These are phyloP conservation scores for Nephrotoma guestfalica DNA, from an alignment of 2,888 invertebrate species.

Conservation along the genomic window DNA sequence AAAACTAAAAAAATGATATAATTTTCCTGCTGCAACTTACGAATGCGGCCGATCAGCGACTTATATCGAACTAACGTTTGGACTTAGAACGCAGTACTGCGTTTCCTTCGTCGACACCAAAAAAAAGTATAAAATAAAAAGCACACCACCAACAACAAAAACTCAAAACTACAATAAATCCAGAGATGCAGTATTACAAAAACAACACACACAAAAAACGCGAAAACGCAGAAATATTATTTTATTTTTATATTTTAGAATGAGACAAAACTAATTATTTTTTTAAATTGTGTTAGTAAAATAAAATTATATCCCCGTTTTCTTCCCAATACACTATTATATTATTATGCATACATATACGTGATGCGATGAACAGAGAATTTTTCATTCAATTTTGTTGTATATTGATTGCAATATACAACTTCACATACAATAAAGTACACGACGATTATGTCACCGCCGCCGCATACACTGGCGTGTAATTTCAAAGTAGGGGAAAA, in stretches of 20 bases:
- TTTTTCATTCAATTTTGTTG: background rate
- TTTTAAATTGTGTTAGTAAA: background rate
- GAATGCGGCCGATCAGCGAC: slow-evolving; percentile 18
- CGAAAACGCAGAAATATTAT: slow-evolving; percentile 2
- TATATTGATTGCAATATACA: background rate
- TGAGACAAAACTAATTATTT: background rate
- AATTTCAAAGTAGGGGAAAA: background rate
- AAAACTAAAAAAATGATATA: background rate
- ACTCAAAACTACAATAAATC: background rate
- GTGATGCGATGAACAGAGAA: background rate
- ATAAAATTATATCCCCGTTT: background rate
- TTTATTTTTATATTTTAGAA: background rate
- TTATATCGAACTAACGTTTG: slow-evolving; percentile 20
- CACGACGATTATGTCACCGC: background rate
- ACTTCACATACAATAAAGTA: background rate
- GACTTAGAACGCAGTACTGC: slow-evolving; percentile 16
- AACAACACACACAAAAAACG: background rate
- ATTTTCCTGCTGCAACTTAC: slow-evolving; percentile 3
- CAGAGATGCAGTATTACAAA: slow-evolving; percentile 4
- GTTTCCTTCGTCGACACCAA: slow-evolving; percentile 9
- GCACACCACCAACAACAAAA: background rate
- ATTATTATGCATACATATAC: background rate
- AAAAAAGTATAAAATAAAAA: background rate
- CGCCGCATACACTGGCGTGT: background rate
- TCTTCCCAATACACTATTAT: background rate